Conservation (phyloP, 2,888 invertebrate species). For the Drosophila niveifrons region DNA sequence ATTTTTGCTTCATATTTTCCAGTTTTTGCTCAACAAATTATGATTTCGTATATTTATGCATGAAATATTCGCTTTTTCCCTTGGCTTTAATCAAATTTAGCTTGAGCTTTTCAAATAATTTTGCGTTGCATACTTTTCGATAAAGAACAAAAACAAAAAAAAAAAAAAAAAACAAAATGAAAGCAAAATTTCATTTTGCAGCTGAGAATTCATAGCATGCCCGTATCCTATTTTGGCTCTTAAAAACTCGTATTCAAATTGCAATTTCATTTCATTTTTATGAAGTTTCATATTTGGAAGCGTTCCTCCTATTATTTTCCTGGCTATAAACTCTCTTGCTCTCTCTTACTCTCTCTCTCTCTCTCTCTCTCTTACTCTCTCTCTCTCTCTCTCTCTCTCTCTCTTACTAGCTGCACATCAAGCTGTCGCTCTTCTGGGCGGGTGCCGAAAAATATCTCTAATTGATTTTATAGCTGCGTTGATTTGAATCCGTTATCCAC, state of each 20-base stretch:
- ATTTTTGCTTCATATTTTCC: neutral
- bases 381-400: no score
- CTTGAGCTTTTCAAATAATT: neutral
- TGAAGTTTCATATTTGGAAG: neutral
- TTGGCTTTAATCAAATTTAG: neutral
- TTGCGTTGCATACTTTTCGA: neutral
- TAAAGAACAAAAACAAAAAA: neutral
- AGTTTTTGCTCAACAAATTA: neutral
- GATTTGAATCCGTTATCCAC: slow-evolving; percentile 23
- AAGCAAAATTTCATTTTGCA: neutral
- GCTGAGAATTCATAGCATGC: neutral
- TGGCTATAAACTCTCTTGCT: neutral
- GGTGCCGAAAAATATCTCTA: slow-evolving; percentile 1
- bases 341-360: no score
- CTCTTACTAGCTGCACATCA: neutral
- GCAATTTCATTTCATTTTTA: slow-evolving; percentile 4
- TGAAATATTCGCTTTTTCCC: neutral
- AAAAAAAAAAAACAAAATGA: no score
- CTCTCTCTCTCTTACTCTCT: no score
- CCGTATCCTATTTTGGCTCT: neutral
- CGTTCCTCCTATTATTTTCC: neutral
- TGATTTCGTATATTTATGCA: neutral
- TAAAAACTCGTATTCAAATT: neutral
- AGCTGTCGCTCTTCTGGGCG: neutral
- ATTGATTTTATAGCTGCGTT: slow-evolving; percentile 42